Percentiles rank a stretch among this genome's conserved stretches.
Conservation (phyloP, 1,140 invertebrate species). For the Zaprionus taronus region DNA sequence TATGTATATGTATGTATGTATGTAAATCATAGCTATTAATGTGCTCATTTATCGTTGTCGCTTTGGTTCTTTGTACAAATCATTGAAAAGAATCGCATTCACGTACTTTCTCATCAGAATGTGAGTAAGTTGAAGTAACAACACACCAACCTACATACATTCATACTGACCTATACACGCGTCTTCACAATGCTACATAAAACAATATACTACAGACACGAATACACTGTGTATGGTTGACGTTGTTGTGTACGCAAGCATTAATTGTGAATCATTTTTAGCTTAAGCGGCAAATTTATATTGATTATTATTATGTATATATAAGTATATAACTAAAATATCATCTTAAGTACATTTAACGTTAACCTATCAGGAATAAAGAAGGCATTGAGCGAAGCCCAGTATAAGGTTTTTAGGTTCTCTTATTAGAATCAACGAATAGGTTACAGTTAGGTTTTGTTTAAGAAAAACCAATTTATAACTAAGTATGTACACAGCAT, state of each 20-base stretch:
- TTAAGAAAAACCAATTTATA: too few relatives aligned
- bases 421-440: neutral
- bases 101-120: conserved; percentile 41
- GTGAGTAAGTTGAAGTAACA: conserved; percentile 42
- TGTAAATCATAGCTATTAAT: conserved; percentile 46
- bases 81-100: conserved; percentile 21
- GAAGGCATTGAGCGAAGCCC: neutral
- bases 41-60: conserved; percentile 52
- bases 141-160: conserved; percentile 8
- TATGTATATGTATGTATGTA: conserved; percentile 38
- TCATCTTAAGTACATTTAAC: conserved; percentile 53
- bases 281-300: conserved; percentile 56
- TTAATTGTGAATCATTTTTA: conserved; percentile 56
- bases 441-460: neutral
- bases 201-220: conserved; percentile 20
- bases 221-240: conserved; percentile 62
- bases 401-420: neutral
- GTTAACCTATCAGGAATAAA: neutral
- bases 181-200: neutral
- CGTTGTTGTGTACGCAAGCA: conserved; percentile 52
- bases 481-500: too few relatives aligned
- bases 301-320: conserved; percentile 47
- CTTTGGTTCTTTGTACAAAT: conserved; percentile 48
- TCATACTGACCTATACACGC: conserved; percentile 21
- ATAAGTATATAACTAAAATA: conserved; percentile 48